Conservation (phyloP, 1,140 invertebrate species). For the Tetramorium parvispinum region DNA sequence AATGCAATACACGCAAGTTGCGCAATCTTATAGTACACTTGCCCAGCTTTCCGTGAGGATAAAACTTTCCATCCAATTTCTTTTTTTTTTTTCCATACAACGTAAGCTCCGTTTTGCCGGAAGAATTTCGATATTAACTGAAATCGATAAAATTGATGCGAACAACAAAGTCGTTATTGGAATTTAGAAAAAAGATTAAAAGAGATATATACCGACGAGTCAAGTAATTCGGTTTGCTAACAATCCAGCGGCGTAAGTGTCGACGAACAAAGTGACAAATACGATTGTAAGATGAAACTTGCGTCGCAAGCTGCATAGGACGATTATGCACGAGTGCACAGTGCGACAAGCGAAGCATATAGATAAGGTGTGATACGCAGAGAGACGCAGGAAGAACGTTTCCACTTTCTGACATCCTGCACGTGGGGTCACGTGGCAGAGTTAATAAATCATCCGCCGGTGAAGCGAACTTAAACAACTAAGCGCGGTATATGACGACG, state of each 20-base stretch:
- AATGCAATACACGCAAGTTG: not conserved
- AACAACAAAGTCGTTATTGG: not conserved
- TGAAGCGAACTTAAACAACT: slow-evolving; percentile 26
- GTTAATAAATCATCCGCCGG: slow-evolving; percentile 66
- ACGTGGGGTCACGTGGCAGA: slow-evolving; percentile 17
- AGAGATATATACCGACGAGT: not conserved
- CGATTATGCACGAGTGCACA: not conserved
- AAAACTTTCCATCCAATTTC: slow-evolving; percentile 13
- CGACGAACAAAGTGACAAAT: not conserved
- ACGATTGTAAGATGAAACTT: not conserved
- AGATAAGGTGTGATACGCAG: slow-evolving; percentile 32
- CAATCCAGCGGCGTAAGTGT: not conserved
- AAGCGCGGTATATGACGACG: not conserved
- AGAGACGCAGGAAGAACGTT: slow-evolving; percentile 39
- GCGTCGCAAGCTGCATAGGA: not conserved
- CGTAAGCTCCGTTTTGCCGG: not conserved
- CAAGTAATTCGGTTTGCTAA: not conserved
- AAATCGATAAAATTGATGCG: not conserved
- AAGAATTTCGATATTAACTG: not conserved
- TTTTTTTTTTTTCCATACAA: not conserved
- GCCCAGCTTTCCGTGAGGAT: not conserved
- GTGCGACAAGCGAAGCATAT: slow-evolving; percentile 7
- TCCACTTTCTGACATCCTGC: slow-evolving; percentile 52
- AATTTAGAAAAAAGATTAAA: not conserved
- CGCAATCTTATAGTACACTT: slow-evolving; percentile 8